These are phyloP conservation scores for Marisa cornuarietis DNA, from an alignment of 1,140 invertebrate genomes.

Conservation along the genomic window DNA sequence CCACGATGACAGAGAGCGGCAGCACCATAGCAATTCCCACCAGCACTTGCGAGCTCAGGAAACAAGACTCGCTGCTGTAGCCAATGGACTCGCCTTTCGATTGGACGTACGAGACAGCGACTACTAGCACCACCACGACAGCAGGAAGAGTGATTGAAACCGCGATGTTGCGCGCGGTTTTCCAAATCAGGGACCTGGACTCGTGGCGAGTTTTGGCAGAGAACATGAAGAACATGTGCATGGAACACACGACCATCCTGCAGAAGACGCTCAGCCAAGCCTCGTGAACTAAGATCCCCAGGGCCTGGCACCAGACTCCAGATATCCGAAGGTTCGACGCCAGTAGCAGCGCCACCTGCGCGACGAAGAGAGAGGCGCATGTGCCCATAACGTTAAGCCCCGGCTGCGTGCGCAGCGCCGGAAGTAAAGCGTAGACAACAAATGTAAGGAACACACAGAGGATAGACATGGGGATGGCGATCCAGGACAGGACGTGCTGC, in stretches of 20 bases:
- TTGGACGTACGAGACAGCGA: background rate
- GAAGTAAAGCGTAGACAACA: background rate
- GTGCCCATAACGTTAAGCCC: slow-evolving; percentile 17
- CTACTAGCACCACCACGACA: background rate
- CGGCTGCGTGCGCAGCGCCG: background rate
- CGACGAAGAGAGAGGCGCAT: slow-evolving; percentile 9
- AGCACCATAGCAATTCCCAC: slow-evolving; percentile 20
- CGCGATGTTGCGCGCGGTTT: background rate
- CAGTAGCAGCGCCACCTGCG: slow-evolving; percentile 13
- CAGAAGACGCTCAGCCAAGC: slow-evolving; percentile 15
- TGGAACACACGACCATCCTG: slow-evolving; percentile 9
- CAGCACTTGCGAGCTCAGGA: slow-evolving; percentile 20
- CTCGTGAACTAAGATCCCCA: slow-evolving; percentile 7
- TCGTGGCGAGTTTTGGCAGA: background rate
- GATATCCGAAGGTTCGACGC: background rate
- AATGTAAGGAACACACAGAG: slow-evolving; percentile 5
- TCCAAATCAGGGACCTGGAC: background rate
- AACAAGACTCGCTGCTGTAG: slow-evolving; percentile 29
- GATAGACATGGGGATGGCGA: slow-evolving; percentile 11
- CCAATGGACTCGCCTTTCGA: slow-evolving; percentile 14
- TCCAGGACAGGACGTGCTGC: slow-evolving; percentile 11
- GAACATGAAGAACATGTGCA: slow-evolving; percentile 15
- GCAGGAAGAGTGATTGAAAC: background rate
- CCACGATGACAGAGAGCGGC: slow-evolving; percentile 19
- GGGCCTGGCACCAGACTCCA: background rate